Conservation (phyloP, 2,113 vertebrate genomes). For the Pseudois nayaur region DNA sequence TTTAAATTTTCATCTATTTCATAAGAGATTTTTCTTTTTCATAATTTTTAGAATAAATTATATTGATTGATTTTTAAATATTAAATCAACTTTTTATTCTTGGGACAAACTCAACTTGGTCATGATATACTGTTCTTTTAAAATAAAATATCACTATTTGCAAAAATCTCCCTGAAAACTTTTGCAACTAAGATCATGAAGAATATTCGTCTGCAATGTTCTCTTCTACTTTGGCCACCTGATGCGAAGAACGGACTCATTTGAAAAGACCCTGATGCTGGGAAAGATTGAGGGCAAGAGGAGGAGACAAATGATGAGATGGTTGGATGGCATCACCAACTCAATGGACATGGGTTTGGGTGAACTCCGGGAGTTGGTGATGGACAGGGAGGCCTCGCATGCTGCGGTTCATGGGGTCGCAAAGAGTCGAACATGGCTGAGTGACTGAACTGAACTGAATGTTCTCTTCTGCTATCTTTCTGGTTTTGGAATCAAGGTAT, state of each 20-base stretch:
- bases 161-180: background rate
- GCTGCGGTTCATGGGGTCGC: rapidly evolving
- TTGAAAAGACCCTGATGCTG: no score
- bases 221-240: background rate
- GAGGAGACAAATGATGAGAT: no score
- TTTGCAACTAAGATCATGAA: background rate
- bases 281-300: no score
- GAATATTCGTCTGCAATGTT: background rate
- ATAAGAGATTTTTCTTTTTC: background rate
- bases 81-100: background rate
- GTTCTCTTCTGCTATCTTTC: background rate
- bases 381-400: no score
- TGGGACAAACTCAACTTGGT: background rate
- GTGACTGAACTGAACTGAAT: no score
- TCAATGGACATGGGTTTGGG: no score
- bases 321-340: no score
- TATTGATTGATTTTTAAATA: background rate
- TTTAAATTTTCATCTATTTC: background rate
- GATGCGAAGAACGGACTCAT: rapidly evolving
- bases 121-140: background rate
- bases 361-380: no score
- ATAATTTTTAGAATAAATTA: background rate
- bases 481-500: background rate
- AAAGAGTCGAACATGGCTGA: no score
- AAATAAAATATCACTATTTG: background rate